phyloP scores from a whole-genome alignment of 2,797 vertebrate genomes.

The Atherinosoma microstoma region DNA sequence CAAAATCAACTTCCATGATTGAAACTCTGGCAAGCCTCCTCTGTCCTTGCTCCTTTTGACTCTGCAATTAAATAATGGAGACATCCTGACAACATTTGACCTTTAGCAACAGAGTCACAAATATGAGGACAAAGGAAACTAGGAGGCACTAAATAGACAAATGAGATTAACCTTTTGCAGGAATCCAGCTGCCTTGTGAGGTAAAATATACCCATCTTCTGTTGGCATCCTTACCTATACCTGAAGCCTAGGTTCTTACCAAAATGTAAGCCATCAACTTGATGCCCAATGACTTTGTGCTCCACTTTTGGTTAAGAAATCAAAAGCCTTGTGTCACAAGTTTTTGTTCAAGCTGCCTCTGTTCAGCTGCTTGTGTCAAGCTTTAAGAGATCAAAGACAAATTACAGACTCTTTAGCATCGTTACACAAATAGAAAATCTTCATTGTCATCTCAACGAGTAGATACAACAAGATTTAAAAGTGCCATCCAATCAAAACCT shows the following conservation, averaged over 20 bases:
- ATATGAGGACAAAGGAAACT: not conserved
- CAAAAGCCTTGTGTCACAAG: not conserved
- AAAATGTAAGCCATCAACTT: not conserved
- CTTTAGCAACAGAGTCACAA: not conserved
- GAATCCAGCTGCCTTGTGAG: not conserved
- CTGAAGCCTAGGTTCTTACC: not conserved
- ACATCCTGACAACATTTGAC: not conserved
- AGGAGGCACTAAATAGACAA: not conserved
- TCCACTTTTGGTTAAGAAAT: not conserved
- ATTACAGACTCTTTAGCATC: constrained; percentile 35
- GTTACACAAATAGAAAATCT: constrained; percentile 10
- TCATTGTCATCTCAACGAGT: too few species aligned
- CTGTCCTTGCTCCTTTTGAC: not conserved
- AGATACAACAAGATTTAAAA: too few species aligned
- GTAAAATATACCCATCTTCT: not conserved
- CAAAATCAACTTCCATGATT: not conserved
- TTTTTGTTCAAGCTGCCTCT: constrained; percentile 3
- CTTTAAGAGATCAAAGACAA: constrained; percentile 38
- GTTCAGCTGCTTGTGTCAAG: constrained; percentile 6
- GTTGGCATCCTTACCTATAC: not conserved
- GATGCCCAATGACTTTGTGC: not conserved
- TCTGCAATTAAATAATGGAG: too few species aligned
- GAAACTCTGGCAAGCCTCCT: not conserved
- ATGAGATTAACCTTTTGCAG: not conserved
- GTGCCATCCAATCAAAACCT: too few species aligned